phyloP scores from a whole-genome alignment of 1,140 invertebrate genomes.

The Hetaerina americana region DNA sequence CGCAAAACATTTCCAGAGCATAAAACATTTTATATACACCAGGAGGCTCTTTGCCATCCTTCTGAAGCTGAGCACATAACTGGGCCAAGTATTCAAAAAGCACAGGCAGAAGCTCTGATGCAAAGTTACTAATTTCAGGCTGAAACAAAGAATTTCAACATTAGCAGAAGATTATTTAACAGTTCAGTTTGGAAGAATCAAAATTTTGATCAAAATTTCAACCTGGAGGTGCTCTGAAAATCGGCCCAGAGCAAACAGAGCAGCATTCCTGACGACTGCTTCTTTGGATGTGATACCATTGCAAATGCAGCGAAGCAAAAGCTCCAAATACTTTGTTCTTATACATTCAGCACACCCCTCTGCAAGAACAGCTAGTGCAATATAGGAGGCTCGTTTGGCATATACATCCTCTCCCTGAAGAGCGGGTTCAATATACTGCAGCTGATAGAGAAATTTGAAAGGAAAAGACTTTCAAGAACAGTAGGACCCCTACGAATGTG shows the following conservation, averaged over 20 bases:
- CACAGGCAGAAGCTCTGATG: constrained; percentile 55
- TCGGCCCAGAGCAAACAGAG: constrained; percentile 67
- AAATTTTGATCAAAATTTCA: constrained; percentile 2
- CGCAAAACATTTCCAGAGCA: constrained; percentile 66
- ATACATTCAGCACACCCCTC: constrained; percentile 72
- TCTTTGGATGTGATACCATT: constrained; percentile 50
- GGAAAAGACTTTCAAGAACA: no score
- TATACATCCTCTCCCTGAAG: constrained; percentile 41
- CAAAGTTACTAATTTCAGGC: constrained; percentile 55
- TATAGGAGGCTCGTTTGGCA: constrained; percentile 52
- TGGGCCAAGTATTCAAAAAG: constrained; percentile 54
- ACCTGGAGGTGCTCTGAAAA: constrained; percentile 68
- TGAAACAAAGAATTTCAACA: constrained; percentile 21
- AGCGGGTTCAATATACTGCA: constrained; percentile 40
- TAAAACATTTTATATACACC: constrained; percentile 63
- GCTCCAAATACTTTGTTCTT: constrained; percentile 51
- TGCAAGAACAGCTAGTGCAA: constrained; percentile 58
- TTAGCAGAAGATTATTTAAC: no score
- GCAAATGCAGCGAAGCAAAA: constrained; percentile 54
- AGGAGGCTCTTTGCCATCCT: constrained; percentile 40
- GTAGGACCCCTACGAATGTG: no score
- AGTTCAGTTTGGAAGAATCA: no score
- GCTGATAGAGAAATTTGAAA: constrained; percentile 7
- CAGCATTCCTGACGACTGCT: constrained; percentile 52
- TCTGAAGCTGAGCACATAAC: constrained; percentile 37